phyloP scores from a whole-genome alignment of 2,888 invertebrate genomes.

The Drosophila percnosoma region DNA sequence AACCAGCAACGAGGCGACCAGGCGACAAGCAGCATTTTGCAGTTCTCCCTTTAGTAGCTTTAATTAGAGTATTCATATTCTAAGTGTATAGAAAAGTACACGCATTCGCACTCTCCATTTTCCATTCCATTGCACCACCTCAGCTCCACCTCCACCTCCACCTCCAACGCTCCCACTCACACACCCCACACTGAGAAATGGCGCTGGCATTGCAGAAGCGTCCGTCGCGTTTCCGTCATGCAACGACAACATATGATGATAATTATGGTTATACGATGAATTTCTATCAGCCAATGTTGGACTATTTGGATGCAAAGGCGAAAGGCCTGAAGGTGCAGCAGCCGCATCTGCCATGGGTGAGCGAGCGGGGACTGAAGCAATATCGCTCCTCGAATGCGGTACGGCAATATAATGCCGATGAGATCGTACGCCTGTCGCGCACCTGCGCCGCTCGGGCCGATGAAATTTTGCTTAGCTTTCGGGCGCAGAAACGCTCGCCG shows the following conservation, averaged over 20 bases:
- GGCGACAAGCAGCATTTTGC: constrained; percentile 10
- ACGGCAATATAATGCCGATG: constrained; percentile 88
- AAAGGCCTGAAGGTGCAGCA: constrained; percentile 83
- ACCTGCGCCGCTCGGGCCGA: constrained; percentile 90
- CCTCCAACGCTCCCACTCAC: background rate
- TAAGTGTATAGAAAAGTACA: constrained; percentile 28
- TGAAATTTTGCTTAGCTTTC: constrained; percentile 86
- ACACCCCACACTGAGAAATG: constrained; percentile 61
- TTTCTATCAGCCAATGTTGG: constrained; percentile 94
- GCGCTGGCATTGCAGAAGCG: constrained; percentile 83
- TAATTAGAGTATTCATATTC: constrained; percentile 65
- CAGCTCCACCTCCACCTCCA: background rate
- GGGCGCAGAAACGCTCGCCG: constrained; percentile 84
- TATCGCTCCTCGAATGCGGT: constrained; percentile 89
- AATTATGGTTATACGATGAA: constrained; percentile 94
- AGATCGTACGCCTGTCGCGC: constrained; percentile 88
- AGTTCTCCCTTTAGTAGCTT: constrained; percentile 55
- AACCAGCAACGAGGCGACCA: background rate
- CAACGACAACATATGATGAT: constrained; percentile 89
- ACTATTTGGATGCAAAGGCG: constrained; percentile 91
- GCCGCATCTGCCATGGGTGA: constrained; percentile 90
- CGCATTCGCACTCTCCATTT: constrained; percentile 18
- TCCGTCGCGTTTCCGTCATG: constrained; percentile 81
- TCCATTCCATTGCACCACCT: constrained; percentile 8
- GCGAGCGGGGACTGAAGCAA: constrained; percentile 89